Base-by-base conservation (phyloP, 2,113 vertebrate species). In the Lepus europaeus region DNA sequence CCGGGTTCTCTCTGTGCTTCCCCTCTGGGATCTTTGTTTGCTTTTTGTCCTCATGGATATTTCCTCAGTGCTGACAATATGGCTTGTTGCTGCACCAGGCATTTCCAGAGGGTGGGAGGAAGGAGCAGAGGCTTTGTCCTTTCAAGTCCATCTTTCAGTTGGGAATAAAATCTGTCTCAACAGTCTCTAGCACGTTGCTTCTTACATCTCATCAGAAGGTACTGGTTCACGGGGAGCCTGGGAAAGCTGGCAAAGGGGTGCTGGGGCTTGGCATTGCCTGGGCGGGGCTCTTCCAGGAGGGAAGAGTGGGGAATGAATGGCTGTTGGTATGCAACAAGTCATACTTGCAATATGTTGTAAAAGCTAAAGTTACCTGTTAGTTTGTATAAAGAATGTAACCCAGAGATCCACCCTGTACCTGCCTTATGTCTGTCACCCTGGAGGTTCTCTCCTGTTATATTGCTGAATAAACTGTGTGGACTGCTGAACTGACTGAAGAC, bases 391-490 rank as follows among this genome's bases (percentile, higher is more conserved):
- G 87, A 94, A 78, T 96, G 92, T 94, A 86, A 56, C 78, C 63
- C 70, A 20, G 76, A 90, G 82, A 92, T 16, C 74, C 64, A 49
- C 17, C 61, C 73, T 95, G 72, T 97, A 89, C 86, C 83, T 97
- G 92, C 89, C 95, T 93, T 87, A 68, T 94, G 91, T 97, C 87
- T 95, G 2, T 96, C 59, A 25, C 74, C 53, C n/a, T 90, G 88
- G 89, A 87, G 68, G 23, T 88, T 95, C 77, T 95, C 36, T 89
- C 29, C 45, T 95, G 88, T 90, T 89, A 61, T 5, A 39, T 61
- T 95, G 78, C 69, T 91, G 81, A 97, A 97, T 97, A 96, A 97
- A 97, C 86, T 93, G 27, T 96, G 87, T 96, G 88, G 68, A 94
- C 93, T 91, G 80, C 78, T 72, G 53, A 93, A 90, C 7, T 16